A percentile compares a stretch with the other conserved stretches of the same genome.
phyloP scores from a whole-genome alignment of 1,140 invertebrate genomes.

The Sitobion miscanthi region DNA sequence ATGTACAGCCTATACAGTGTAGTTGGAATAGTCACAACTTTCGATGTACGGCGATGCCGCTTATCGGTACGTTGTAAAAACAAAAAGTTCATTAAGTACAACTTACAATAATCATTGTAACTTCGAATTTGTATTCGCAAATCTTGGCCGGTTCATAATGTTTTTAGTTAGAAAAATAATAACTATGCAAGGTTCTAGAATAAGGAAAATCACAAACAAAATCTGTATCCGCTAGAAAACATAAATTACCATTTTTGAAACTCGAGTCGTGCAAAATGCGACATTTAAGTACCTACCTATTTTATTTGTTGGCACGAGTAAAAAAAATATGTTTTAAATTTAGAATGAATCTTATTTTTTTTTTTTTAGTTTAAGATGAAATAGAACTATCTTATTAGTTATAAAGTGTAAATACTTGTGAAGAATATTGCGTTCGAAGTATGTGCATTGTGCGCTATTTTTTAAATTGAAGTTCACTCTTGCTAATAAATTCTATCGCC shows the following conservation, averaged over 20 bases:
- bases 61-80: neutral
- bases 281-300: neutral
- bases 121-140: neutral
- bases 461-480: neutral
- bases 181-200: neutral
- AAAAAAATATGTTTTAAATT: neutral
- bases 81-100: neutral
- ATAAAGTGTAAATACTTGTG: neutral
- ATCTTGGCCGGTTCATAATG: neutral
- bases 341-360: slow-evolving; percentile 18
- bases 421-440: neutral
- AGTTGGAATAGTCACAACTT: neutral
- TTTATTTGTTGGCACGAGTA: neutral
- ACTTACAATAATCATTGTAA: neutral
- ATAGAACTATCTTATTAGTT: neutral
- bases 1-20: too few species aligned
- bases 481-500: neutral
- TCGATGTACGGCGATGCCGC: neutral
- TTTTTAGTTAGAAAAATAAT: neutral
- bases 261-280: neutral
- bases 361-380: too few species aligned
- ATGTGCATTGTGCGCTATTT: neutral
- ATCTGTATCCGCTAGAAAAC: neutral
- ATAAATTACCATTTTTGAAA: neutral
- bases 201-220: neutral